Percentiles rank a stretch among this genome's conserved stretches.
These are phyloP conservation scores for Neosalanx taihuensis DNA, from an alignment of 2,797 vertebrate species.

Conservation along the genomic window DNA sequence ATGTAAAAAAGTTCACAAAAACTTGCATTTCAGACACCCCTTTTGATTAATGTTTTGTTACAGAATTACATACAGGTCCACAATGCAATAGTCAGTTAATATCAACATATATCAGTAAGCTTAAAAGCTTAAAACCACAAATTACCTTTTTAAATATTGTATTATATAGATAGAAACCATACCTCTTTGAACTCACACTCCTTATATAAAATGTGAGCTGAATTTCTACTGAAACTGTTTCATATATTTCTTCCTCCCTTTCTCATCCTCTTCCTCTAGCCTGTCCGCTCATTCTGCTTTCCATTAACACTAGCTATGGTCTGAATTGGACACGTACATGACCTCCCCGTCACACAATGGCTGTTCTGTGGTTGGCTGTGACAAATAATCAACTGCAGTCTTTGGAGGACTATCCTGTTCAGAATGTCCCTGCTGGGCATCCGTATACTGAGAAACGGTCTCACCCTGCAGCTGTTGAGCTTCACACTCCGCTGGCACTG, in stretches of 20 bases:
- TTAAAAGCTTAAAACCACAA: too few species aligned
- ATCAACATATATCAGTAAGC: too few species aligned
- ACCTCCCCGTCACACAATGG: background rate
- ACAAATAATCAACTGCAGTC: background rate
- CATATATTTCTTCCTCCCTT: background rate
- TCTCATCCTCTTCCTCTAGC: background rate
- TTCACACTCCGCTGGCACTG: slow-evolving; percentile 7
- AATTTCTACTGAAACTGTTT: too few species aligned
- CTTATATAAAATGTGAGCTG: too few species aligned
- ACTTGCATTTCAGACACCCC: too few species aligned
- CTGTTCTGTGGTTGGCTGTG: background rate
- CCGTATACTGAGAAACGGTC: background rate
- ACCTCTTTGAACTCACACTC: too few species aligned
- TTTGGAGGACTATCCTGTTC: slow-evolving; percentile 5
- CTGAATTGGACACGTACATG: background rate
- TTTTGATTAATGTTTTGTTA: too few species aligned
- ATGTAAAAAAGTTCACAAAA: too few species aligned
- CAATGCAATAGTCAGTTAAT: too few species aligned
- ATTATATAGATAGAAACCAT: too few species aligned
- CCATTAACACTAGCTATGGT: background rate
- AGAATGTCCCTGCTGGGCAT: slow-evolving; percentile 4
- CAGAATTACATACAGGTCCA: too few species aligned
- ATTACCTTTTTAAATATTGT: too few species aligned
- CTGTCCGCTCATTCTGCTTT: background rate
- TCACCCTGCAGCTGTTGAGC: background rate